Base-by-base conservation (phyloP, 2,888 invertebrate genomes). In the Alloplasta piceator region DNA sequence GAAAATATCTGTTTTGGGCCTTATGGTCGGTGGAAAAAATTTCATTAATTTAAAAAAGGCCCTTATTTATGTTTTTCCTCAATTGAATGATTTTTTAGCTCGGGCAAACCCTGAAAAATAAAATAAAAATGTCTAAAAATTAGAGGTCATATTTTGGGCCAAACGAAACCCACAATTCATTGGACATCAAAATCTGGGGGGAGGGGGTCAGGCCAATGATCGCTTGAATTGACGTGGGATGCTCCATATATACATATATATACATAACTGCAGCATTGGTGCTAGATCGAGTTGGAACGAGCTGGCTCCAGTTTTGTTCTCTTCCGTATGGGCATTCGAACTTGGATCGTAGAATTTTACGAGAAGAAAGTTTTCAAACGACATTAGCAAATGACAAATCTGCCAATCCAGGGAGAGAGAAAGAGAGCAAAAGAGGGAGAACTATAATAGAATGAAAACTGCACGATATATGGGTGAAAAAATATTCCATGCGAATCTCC, bases 261-360 rank as follows among this genome's bases (percentile, higher is more conserved):
- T 48, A 66, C 7, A 52, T 4, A 14, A 14, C 50, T 56, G 60
- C 60, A 50, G 70, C 55, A 66, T 81, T 46, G 71, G 64, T 74
- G 50, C 55, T 26, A 64, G 71, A 81, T 78, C 73, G 60, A 78
- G 60, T 71, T 66, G 38, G 16, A 70, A 66, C 60, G 14, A 77
- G 60, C 38, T 10, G 43, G 16, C n/a, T 6, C 58, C 12, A 14
- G 16, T 12, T 55, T 50, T 60, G 36, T 38, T 52, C 12, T 55
- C 55, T 26, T 43, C 78, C 14, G n/a, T 14, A 9, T 26, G 50
- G 41, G 14, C 67, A 41, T 64, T 71, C 56, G 52, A 86, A 88
- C 84, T 89, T 87, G 76, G 84, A 84, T 85, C 86, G 85, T 89
- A 88, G 67, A 85, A 87, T 90, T 90, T 89, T 87, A 90, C 85